A percentile compares a stretch with the other conserved stretches of the same genome.
These are phyloP conservation scores for Buteo buteo DNA, from an alignment of 2,113 vertebrate species.

Conservation along the genomic window DNA sequence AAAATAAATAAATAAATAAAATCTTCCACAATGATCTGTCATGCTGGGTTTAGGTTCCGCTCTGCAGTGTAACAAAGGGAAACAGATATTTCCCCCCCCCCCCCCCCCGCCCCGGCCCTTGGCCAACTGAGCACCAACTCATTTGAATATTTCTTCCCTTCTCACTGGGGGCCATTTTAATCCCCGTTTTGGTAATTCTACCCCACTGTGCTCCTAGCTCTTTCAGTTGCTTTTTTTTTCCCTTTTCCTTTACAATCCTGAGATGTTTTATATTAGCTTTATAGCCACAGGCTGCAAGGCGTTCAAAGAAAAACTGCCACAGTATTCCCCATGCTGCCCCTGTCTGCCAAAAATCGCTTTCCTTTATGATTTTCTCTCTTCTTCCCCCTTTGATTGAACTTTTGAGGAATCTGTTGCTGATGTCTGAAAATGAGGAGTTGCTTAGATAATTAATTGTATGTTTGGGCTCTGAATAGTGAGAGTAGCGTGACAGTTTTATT, in stretches of 20 bases:
- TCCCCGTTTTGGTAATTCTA: conserved; percentile 44
- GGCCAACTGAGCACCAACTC: background rate
- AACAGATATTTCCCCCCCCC: background rate
- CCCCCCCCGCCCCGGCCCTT: background rate
- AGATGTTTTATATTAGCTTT: conserved; percentile 81
- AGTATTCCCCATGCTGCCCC: conserved; percentile 40
- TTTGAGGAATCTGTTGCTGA: background rate
- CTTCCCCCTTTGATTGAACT: background rate
- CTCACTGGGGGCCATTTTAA: conserved; percentile 16
- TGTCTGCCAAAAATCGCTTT: conserved; percentile 25
- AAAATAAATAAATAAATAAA: background rate
- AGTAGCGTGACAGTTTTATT: background rate
- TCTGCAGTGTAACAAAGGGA: conserved; percentile 9
- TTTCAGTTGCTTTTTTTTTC: background rate
- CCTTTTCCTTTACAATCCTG: conserved; percentile 53
- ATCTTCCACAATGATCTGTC: background rate
- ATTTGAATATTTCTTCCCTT: conserved; percentile 7
- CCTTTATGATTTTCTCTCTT: background rate
- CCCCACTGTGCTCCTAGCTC: conserved; percentile 38
- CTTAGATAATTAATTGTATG: background rate
- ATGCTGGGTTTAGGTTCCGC: background rate
- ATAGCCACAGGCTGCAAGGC: conserved; percentile 73
- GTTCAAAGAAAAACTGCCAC: conserved; percentile 68
- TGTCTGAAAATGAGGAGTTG: background rate
- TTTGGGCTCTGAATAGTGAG: background rate